Base-by-base conservation (phyloP, 2,888 invertebrate genomes). In the Fissipunctia ypsillon region DNA sequence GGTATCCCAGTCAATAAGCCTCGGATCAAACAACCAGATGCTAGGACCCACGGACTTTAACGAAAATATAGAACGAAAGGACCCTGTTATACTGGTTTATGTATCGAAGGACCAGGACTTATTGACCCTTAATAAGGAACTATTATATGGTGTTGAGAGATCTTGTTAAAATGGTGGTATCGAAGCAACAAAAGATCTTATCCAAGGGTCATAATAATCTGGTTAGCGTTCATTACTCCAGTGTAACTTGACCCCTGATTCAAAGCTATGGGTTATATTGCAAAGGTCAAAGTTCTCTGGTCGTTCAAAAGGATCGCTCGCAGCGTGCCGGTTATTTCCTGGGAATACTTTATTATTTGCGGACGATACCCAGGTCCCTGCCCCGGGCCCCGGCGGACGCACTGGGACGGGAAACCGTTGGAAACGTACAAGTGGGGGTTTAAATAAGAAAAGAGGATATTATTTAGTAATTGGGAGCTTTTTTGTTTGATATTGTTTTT, bases 301-400 rank as follows among this genome's bases (percentile, higher is more conserved):
- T 43, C 56, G 48, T 52, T 64, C 22, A 28, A 67, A 78, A 28
- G 65, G 81, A 84, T 81, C 76, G 50, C 54, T 84, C 68, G 67
- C 64, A 68, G 61, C 71, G 80, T 71, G 69, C 43, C 28, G 71
- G 73, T 74, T 80, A 83, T 85, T 83, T 87, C 83, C 74, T 78
- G 60, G 69, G 70, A 77, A 83, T 78, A 82, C 80, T 87, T 85
- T 85, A 83, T 87, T 85, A 87, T 82, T 74, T 78, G 85, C 59
- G 81, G 76, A 79, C 64, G 77, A 76, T 61, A 67, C 56, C 59
- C 59, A 31, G 43, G 63, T 38, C 67, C 54, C 28, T 3, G 50
- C 50, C 52, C 16, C 9, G 31, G 45, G 69, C 41, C 59, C 66
- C 56, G 66, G 64, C 50, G 52, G 59, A 73, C 74, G 73, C 76